Percentiles rank a stretch among this genome's conserved stretches.
Conservation (phyloP, 64 coral and sea anemone genomes). For the Pachyseris speciosa region DNA sequence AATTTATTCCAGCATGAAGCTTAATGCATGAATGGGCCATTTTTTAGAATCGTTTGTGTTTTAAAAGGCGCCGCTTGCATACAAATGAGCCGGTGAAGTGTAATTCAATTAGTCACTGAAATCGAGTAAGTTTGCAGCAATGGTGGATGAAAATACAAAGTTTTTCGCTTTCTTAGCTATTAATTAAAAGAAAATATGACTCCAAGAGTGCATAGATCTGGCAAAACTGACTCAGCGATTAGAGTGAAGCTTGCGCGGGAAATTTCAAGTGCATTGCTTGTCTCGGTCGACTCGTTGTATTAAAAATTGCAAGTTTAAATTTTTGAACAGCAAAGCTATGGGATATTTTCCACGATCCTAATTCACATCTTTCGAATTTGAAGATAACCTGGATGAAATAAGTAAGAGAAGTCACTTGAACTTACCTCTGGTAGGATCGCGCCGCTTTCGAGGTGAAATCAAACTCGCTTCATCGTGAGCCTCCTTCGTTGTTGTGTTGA, state of each 20-base stretch:
- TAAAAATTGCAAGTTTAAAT: background rate
- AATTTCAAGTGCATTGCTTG: background rate
- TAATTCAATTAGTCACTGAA: background rate
- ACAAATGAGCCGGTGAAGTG: background rate
- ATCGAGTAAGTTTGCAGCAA: background rate
- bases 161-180: background rate
- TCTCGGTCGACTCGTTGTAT: background rate
- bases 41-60: background rate
- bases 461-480: background rate
- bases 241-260: background rate
- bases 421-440: slow-evolving; percentile 33
- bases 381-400: background rate
- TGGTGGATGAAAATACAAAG: background rate
- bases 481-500: background rate
- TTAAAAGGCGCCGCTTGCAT: background rate
- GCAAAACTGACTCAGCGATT: too few species aligned
- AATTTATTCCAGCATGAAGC: background rate
- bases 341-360: background rate
- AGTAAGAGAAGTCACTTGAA: background rate
- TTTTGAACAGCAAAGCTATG: background rate
- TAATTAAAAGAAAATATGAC: too few species aligned
- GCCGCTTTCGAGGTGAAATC: slow-evolving; percentile 65
- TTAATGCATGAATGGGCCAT: background rate
- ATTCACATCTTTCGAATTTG: background rate
- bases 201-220: too few species aligned